phyloP scores from a whole-genome alignment of 2,113 vertebrate species.

The Podilymbus podiceps region DNA sequence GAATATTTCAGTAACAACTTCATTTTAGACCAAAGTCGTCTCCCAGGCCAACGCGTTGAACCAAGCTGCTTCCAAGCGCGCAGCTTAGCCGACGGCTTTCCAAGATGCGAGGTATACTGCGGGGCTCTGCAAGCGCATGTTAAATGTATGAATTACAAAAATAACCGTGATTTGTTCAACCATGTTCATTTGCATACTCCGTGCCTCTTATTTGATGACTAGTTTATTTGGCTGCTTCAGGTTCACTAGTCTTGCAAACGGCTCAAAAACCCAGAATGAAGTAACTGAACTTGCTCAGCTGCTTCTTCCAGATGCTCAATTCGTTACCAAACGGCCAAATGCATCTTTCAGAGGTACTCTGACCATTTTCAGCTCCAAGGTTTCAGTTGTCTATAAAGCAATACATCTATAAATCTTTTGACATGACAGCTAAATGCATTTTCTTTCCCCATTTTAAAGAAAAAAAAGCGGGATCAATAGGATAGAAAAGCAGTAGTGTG shows the following conservation, averaged over 20 bases:
- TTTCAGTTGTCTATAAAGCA: not conserved
- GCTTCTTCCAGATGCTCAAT: slow-evolving; percentile 4
- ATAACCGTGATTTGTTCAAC: not conserved
- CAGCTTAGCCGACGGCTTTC: fast-evolving
- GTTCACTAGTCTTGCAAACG: not conserved
- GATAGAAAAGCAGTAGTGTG: not conserved
- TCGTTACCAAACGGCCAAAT: not conserved
- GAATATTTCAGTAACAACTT: not conserved
- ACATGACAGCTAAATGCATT: not conserved
- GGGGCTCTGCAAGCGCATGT: not conserved
- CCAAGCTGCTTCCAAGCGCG: not conserved
- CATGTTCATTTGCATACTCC: not conserved
- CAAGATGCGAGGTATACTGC: fast-evolving
- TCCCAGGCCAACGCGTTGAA: not conserved
- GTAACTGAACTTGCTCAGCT: not conserved
- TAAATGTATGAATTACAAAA: not conserved
- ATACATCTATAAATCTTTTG: not conserved
- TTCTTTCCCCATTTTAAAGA: not conserved
- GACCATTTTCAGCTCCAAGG: not conserved
- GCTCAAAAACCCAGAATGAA: not conserved
- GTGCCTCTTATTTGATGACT: not conserved
- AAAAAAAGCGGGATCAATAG: not conserved
- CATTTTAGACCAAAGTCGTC: not conserved
- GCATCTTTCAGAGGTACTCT: not conserved
- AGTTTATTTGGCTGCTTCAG: not conserved